Conservation (phyloP, 2,797 vertebrate genomes). For the Masticophis lateralis region DNA sequence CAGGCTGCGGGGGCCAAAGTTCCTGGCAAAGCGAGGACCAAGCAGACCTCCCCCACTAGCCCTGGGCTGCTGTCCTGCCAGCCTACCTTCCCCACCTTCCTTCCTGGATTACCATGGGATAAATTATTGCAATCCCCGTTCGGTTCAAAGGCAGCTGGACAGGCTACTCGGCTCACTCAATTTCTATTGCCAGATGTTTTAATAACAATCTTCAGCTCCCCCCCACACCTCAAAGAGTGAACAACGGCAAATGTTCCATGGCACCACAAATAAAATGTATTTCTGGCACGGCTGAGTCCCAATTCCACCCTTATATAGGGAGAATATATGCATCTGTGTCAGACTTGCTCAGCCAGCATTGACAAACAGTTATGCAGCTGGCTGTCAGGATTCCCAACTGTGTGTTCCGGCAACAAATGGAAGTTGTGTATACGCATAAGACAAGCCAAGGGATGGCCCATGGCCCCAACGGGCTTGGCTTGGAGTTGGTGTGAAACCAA, state of each 20-base stretch:
- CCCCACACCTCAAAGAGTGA: neutral
- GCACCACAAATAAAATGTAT: neutral
- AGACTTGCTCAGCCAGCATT: neutral
- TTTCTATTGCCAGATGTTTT: neutral
- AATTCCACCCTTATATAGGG: neutral
- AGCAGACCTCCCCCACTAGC: neutral
- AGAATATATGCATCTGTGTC: rapidly evolving
- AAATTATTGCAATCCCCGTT: neutral
- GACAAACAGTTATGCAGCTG: neutral
- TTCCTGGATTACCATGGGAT: neutral
- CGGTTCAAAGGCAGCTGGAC: neutral
- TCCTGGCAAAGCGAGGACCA: neutral
- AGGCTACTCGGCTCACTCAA: neutral
- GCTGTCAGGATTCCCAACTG: neutral
- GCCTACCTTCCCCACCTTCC: neutral
- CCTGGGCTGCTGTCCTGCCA: neutral
- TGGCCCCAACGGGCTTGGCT: neutral
- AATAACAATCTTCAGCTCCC: neutral
- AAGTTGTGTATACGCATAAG: neutral
- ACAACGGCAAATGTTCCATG: neutral
- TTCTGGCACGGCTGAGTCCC: neutral
- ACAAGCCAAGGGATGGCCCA: neutral
- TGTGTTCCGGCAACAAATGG: neutral
- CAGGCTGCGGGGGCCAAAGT: neutral
- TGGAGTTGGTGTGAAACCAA: neutral